Evolutionary conservation across 2,888 invertebrate genomes (phyloP), one percentile per base, ranked within the genome.

Genomic region (Latheticus oryzae): DNA sequence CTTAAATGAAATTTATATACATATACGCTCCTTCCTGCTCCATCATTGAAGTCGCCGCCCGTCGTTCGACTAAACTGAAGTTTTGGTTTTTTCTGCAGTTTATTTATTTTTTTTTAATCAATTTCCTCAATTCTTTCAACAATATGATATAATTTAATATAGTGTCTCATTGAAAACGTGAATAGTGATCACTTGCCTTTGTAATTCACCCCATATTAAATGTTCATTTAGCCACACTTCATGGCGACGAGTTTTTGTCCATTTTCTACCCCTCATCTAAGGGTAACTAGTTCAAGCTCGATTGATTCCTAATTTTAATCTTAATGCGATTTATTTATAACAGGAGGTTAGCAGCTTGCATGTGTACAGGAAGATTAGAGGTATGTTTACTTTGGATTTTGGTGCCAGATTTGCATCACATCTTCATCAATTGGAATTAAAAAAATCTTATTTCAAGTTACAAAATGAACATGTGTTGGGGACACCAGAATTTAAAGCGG

Each of bases 171-270:
- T 61, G 24, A 40, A 50, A 32, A 32, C 28, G 33, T 9, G 15
- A 7, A 48, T 52, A 40, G 38, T 60, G 60, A 60, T 58, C 65
- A 58, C 61, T 68, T 70, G 68, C 65, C 69, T 70, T 70, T 67
- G 69, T 73, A 72, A 72, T 67, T 64, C 68, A 68, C 73, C 73
- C 74, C 71, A 68, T 68, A 76, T 76, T 76, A 76, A 77, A 77
- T 77, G 76, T 73, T 76, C 77, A 76, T 77, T 77, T 77, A 70
- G 72, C 66, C 66, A 71, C 70, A 70, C 69, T 71, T 71, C 67
- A 67, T 62, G 65, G 65, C 59, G 38, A 35, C 40, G 43, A 48
- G 50, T 48, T 19, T 53, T 42, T 33, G 57, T 51, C 24, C 53
- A 33, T 45, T 19, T 33, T 23, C 42, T 21, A 53, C 53, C 21